Evolutionary conservation across 1,140 invertebrate species (phyloP).

Genomic region (Calycopis cecrops): DNA sequence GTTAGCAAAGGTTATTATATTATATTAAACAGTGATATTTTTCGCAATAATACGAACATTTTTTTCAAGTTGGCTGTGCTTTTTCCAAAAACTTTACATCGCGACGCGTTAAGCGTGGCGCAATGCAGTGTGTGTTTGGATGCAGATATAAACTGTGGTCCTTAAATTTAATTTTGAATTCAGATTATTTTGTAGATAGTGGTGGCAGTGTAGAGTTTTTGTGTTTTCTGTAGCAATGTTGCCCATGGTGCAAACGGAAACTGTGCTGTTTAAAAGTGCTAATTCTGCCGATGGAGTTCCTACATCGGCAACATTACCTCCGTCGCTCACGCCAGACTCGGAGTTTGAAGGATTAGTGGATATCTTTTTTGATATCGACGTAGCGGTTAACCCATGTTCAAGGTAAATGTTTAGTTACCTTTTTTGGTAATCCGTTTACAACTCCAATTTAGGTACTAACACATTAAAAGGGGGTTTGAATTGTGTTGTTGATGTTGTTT

Average conservation of each 20-base stretch:
- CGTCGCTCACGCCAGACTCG: slow-evolving; percentile 56
- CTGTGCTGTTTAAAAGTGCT: slow-evolving; percentile 55
- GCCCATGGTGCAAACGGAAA: slow-evolving; percentile 64
- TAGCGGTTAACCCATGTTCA: slow-evolving; percentile 53
- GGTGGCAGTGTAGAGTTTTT: slow-evolving; percentile 43
- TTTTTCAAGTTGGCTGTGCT: slow-evolving; percentile 29
- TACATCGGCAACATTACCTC: slow-evolving; percentile 51
- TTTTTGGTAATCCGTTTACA: no score
- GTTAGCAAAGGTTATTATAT: slow-evolving; percentile 29
- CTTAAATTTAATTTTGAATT: slow-evolving; percentile 40
- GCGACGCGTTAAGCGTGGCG: slow-evolving; percentile 62
- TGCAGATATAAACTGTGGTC: slow-evolving; percentile 56
- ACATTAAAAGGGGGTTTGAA: no score
- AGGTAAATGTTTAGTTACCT: slow-evolving; percentile 47
- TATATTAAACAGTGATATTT: slow-evolving; percentile 24
- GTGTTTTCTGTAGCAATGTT: slow-evolving; percentile 58
- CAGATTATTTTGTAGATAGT: slow-evolving; percentile 41
- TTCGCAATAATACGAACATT: slow-evolving; percentile 3
- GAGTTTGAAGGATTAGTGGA: slow-evolving; percentile 62
- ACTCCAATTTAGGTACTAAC: no score
- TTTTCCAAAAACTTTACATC: slow-evolving; percentile 34
- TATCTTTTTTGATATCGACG: slow-evolving; percentile 68
- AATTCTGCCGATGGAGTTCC: slow-evolving; percentile 48
- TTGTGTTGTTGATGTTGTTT: no score
- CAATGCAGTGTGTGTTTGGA: slow-evolving; percentile 71